Base-by-base conservation (phyloP, 2,888 invertebrate genomes). In the Saturnia japonica region DNA sequence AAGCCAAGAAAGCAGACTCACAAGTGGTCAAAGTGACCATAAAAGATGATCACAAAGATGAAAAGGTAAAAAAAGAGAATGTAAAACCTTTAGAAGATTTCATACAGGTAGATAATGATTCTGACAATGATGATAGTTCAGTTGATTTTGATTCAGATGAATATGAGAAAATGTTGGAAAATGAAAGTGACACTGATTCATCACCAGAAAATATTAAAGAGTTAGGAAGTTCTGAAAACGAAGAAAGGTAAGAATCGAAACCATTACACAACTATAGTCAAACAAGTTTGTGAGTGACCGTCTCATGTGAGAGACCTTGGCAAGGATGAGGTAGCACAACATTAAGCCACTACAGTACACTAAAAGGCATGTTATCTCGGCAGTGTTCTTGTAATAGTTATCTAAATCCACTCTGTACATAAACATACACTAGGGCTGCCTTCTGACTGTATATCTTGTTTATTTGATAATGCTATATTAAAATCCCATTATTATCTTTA, bases 111-210 rank as follows among this genome's bases (percentile, higher is more conserved):
- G 74, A 76, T 60, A 76, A 83, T 71, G 82, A 85, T 19, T 77
- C 82, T 34, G 83, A 78, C 62, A 78, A 74, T 71, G 87, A 87
- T 84, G 91, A 91, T 69, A 85, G 85, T 62, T 83, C 86, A 14
- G 76, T 82, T 25, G 85, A 83, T 8, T 92, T 92, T 84, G 88
- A 92, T 78, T 91, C 91, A 19, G 93, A 92, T 84, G 91, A 87
- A 71, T 93, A 84, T 87, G 88, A 89, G 40, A 89, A 88, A 70
- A 79, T 86, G 78, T 72, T 91, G 51, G 82, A 81, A 67, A 78
- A 84, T 74, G 87, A 84, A 62, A 79, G 83, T 73, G 83, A 84
- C 67, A 79, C 78, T 70, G 79, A 77, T 47, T 81, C 80, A 28
- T 73, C 71, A 71, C 78, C 78, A 45, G 76, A 77, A n/a, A 74